These are phyloP conservation scores for Thamnaconus septentrionalis DNA, from an alignment of 2,113 vertebrate genomes.

Conservation along the genomic window DNA sequence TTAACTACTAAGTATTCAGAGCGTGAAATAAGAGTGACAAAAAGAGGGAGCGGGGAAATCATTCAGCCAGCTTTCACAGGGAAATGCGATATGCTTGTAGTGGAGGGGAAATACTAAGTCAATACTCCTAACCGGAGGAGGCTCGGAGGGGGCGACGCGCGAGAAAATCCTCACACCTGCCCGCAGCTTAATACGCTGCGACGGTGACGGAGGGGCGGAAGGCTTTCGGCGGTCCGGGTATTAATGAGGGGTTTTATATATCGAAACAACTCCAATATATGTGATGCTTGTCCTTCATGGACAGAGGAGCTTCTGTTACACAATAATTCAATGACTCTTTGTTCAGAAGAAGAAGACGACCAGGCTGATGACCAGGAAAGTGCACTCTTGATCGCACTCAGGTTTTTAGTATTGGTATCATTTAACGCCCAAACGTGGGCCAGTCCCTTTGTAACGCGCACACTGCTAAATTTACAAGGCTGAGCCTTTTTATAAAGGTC, in stretches of 20 bases:
- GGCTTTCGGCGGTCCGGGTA: not conserved
- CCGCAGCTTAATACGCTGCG: not conserved
- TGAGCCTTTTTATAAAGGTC: not conserved
- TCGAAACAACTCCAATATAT: too few relatives aligned
- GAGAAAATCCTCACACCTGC: conserved; percentile 21
- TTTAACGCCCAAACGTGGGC: not conserved
- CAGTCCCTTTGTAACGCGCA: not conserved
- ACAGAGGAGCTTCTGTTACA: too few relatives aligned
- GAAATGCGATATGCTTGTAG: conserved; percentile 64
- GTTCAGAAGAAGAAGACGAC: too few relatives aligned
- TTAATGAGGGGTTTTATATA: not conserved
- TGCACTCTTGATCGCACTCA: not conserved
- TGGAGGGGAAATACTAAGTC: conserved; percentile 58
- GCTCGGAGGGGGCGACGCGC: conserved; percentile 31
- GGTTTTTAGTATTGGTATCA: conserved; percentile 1
- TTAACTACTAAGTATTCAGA: conserved; percentile 79
- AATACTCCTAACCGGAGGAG: conserved; percentile 46
- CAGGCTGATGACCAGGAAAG: not conserved
- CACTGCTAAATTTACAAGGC: conserved; percentile 1
- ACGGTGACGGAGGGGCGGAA: not conserved
- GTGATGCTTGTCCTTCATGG: too few relatives aligned
- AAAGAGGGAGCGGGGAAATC: conserved; percentile 70
- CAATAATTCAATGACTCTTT: too few relatives aligned
- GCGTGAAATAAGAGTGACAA: conserved; percentile 80
- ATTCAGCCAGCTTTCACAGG: conserved; percentile 69